A percentile compares a stretch with the other conserved stretches of the same genome.
Conservation (phyloP, 1,140 invertebrate genomes). For the Leptoteleia sp. region DNA sequence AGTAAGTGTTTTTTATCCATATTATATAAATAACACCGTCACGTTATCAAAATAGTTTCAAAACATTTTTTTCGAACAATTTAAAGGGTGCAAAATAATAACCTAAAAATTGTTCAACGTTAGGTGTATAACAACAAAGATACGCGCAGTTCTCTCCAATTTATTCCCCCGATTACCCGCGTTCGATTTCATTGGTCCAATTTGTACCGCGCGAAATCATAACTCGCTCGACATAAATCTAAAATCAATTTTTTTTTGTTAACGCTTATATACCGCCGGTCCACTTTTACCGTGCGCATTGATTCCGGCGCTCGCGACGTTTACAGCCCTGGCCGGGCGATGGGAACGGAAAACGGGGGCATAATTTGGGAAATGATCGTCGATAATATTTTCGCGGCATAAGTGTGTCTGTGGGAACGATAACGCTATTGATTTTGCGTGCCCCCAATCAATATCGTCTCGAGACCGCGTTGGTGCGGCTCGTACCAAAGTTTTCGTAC, state of each 20-base stretch:
- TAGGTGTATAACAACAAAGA: too few species aligned
- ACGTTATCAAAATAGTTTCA: too few species aligned
- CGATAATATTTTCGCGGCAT: conserved; percentile 48
- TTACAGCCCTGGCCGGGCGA: conserved; percentile 2
- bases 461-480: conserved; percentile 43
- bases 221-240: neutral
- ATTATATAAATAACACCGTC: too few species aligned
- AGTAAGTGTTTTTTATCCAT: too few species aligned
- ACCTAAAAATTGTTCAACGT: too few species aligned
- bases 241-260: conserved; percentile 20
- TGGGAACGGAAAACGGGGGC: conserved; percentile 20
- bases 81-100: too few species aligned
- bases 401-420: conserved; percentile 36
- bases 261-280: neutral
- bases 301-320: neutral
- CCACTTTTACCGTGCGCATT: neutral
- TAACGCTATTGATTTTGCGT: conserved; percentile 68
- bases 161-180: too few species aligned
- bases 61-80: too few species aligned
- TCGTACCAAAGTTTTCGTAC: conserved; percentile 72
- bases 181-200: too few species aligned
- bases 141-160: too few species aligned
- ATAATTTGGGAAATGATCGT: conserved; percentile 31
- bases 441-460: conserved; percentile 65
- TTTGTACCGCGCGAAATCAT: too few species aligned